Evolutionary conservation across 2,797 vertebrate genomes (phyloP), one percentile per base, ranked within the genome.

Genomic region (Spinus pinus): DNA sequence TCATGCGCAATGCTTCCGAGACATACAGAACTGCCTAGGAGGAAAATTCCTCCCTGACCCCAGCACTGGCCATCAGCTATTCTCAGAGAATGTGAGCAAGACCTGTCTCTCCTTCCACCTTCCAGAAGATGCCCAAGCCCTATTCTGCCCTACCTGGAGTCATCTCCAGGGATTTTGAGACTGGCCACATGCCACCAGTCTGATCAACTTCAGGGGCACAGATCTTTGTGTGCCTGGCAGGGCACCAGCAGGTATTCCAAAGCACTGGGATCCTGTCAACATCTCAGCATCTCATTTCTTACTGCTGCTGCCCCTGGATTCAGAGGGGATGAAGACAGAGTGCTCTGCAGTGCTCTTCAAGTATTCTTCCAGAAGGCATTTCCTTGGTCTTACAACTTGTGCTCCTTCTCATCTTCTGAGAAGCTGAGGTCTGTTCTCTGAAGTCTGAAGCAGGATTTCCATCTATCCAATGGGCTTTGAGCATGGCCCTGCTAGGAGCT

Each of bases 11-110:
- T 50, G 23, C 16, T 64, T 49, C 50, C 50, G 50, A 56, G 23
- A 44, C 25, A 37, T 54, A n/a, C 22, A 28, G n/a, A 56, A 42
- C 19, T 64, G 44, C 8, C 8, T 35, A 0, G 0, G 8, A 47
- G 23, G 42, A 71, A 79, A 62, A 64, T 37, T 64, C 42, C n/a
- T 37, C 37, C 42, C 37, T 37, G 22, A 64, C 15, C 31, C 27
- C 42, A 64, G 12, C 23, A 20, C 15, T 30, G 47, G 8, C 47
- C 22, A 53, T 53, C 19, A n/a, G 14, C 19, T 86, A 4, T 57
- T 64, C 16, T 37, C 58, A 50, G 19, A 50, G 15, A 28, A 44
- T 14, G 15, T 49, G 50, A 42, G 35, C 49, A 64, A 37, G 50
- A 57, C 10, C 15, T 56, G 5, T 44, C 19, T 28, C 19, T 62